These are phyloP conservation scores for Cossypha dichroa DNA, from an alignment of 2,797 vertebrate species.

Conservation along the genomic window DNA sequence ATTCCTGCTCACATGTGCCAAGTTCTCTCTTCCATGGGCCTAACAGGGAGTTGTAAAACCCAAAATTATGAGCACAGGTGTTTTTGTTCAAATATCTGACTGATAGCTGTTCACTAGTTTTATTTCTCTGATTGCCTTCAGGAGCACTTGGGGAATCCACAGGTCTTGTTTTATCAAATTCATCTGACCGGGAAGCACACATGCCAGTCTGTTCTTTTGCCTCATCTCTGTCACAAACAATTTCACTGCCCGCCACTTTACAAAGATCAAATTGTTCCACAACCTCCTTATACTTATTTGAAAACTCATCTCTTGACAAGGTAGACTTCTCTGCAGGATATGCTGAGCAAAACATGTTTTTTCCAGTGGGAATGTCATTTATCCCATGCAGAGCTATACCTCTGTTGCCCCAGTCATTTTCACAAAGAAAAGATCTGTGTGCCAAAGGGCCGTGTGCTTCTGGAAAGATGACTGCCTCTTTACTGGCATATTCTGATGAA, in stretches of 20 bases:
- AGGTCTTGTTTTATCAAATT: background rate
- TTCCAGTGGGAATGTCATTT: background rate
- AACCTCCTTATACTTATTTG: background rate
- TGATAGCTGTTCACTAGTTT: background rate
- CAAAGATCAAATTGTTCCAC: background rate
- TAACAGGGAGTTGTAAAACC: background rate
- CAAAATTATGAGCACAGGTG: background rate
- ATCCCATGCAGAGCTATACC: background rate
- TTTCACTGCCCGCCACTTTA: background rate
- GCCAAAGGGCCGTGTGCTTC: background rate
- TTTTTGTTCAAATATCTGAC: background rate
- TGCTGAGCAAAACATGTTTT: background rate
- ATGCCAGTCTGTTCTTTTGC: background rate
- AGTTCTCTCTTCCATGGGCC: background rate
- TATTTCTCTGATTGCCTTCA: background rate
- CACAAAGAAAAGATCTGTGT: background rate
- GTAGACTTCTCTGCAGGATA: background rate
- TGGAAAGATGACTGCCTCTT: background rate
- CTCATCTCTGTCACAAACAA: background rate
- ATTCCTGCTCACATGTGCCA: background rate
- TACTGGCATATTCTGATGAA: background rate
- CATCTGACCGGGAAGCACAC: background rate
- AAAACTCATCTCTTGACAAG: background rate
- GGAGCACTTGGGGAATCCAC: background rate
- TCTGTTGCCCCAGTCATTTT: background rate